Evolutionary conservation across 2,888 invertebrate species (phyloP), one percentile per base, ranked within the genome.

Genomic region (Scaptomyza polygonia): DNA sequence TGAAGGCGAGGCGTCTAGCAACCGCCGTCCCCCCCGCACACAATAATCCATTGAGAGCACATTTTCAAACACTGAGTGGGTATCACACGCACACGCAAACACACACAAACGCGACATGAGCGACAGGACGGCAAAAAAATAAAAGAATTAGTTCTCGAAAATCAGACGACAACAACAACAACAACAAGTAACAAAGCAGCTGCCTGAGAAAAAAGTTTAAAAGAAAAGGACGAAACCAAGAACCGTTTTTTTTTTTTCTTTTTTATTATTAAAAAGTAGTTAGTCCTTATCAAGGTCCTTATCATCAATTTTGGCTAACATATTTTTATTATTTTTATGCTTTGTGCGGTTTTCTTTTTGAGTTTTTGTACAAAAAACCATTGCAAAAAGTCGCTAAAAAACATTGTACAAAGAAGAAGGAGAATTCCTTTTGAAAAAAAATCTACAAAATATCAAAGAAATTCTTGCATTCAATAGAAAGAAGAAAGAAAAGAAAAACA

Each of bases 1-100:
- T 57, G 53, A 71, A 67, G 74, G 69, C 71, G 63, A 77, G 77
- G 79, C 67, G 78, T 82, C 86, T 82, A 75, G 78, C 66, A 49
- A 47, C 42, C 30, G 21, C 61, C 21, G 21, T 39, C 30, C 29
- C 9, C 45, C 43, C 40, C 55, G 14, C 39, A 27, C 43, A 39
- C 43, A 43, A 27, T 54, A 18, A 43, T 18, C 63, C 52, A 40
- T 53, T 40, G 52, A 44, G 45, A 44, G 39, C 40, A 68, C 45
- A 34, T 18, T 30, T 32, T 25, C 25, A 29, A 34, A 29, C 32
- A 32, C 12, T 61, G 56, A 45, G 53, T 67, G 67, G 67, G 61
- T 61, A 72, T 55, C 47, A 47, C 44, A 51, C 55, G 44, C 47
- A 40, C 44, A 45, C 11, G 48, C 8, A 2, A 14, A 45, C 12